Evolutionary conservation across 2,888 invertebrate genomes (phyloP).

Genomic region (Alloscopus bannaensis): DNA sequence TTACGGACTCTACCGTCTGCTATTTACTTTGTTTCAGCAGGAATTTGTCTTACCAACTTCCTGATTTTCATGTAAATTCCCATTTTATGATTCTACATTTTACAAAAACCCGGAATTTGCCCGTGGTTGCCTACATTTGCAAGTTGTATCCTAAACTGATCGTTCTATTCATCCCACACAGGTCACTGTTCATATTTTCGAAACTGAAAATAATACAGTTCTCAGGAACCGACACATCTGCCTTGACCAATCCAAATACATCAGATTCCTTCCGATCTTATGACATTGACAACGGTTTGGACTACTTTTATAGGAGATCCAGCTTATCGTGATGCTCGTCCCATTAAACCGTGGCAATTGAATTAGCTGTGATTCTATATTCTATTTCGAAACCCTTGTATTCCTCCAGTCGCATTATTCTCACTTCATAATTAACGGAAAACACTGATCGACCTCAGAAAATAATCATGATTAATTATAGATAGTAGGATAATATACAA

Average conservation of each 20-base stretch:
- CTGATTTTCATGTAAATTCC: slow-evolving; percentile 69
- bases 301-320: slow-evolving; percentile 46
- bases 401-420: no score
- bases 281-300: slow-evolving; percentile 42
- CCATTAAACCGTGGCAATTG: no score
- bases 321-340: slow-evolving; percentile 45
- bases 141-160: neutral
- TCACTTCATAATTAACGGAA: no score
- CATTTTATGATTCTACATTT: slow-evolving; percentile 12
- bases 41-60: slow-evolving; percentile 65
- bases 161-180: slow-evolving; percentile 24
- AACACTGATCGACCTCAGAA: no score
- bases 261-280: neutral
- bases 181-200: slow-evolving; percentile 66
- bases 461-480: no score
- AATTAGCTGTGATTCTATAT: no score
- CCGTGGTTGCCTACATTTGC: neutral
- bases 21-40: slow-evolving; percentile 70
- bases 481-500: no score
- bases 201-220: slow-evolving; percentile 70
- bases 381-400: no score
- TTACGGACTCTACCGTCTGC: slow-evolving; percentile 66
- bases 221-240: slow-evolving; percentile 67
- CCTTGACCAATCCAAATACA: slow-evolving; percentile 55
- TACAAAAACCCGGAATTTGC: neutral